Evolutionary conservation across 2,113 vertebrate species (phyloP).

Genomic region (Calypte anna): DNA sequence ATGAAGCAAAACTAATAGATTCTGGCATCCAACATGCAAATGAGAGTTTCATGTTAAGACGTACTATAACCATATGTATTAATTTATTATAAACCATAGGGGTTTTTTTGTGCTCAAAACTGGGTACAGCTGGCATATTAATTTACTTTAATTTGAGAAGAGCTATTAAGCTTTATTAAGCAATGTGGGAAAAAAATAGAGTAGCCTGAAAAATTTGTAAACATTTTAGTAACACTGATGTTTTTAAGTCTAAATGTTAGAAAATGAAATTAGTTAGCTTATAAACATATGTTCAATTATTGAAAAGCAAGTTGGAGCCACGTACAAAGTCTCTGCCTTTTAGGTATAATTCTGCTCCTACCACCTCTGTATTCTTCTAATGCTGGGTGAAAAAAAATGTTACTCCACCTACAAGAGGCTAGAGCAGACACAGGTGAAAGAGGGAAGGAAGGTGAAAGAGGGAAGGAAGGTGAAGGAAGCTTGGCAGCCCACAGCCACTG

Average conservation of each 20-base stretch:
- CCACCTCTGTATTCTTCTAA: background rate
- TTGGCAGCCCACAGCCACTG: accelerated
- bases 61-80: slow-evolving; percentile 51
- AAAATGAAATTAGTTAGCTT: background rate
- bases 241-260: background rate
- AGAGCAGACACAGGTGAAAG: background rate
- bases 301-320: background rate
- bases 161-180: slow-evolving; percentile 41
- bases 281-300: background rate
- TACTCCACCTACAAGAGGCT: background rate
- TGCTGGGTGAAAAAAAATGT: background rate
- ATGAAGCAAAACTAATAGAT: slow-evolving; percentile 66
- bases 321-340: background rate
- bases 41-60: slow-evolving; percentile 58
- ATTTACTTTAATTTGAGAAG: slow-evolving; percentile 58
- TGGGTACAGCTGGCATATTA: slow-evolving; percentile 57
- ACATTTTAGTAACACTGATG: background rate
- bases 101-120: slow-evolving; percentile 22
- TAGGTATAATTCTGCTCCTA: background rate
- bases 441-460: background rate
- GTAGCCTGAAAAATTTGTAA: background rate
- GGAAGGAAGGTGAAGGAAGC: background rate
- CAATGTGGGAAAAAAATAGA: background rate
- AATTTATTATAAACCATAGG: slow-evolving; percentile 54
- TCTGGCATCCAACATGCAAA: slow-evolving; percentile 46